Base-by-base conservation (phyloP, 30 jellyfish, hydroid and myxozoan genomes). In the Clytia hemisphaerica region DNA sequence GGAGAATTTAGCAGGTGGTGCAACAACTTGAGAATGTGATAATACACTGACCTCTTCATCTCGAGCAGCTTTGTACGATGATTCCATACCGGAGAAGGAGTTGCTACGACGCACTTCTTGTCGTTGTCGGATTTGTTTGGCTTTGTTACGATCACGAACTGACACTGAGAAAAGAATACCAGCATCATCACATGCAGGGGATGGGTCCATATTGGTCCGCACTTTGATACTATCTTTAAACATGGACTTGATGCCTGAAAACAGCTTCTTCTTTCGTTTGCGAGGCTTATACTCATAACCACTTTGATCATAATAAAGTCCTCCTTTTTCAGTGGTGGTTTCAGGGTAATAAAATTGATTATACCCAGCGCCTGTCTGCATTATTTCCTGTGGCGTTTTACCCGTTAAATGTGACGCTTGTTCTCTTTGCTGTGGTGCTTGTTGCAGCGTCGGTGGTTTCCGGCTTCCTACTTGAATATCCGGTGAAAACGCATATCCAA, bases 401-500 rank as follows among this genome's bases (percentile, higher is more conserved):
- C 16, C 75, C 19, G 42, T 34, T 0, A 26, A 31, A 40, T 38
- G 31, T 9, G 70, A 31, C n/a, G n/a, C n/a, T n/a, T n/a, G n/a
- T n/a, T n/a, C n/a, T n/a, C n/a, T n/a, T n/a, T n/a, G n/a, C n/a
- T n/a, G n/a, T n/a, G n/a, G n/a, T n/a, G n/a, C n/a, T n/a, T n/a
- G n/a, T n/a, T n/a, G n/a, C n/a, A n/a, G n/a, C n/a, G n/a, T n/a
- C n/a, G n/a, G n/a, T n/a, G 24, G 16, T 37, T 67, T 67, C 45
- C 79, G 79, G 3, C 76, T 18, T 46, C 75, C 12, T 38, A 47
- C 37, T 37, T 55, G 26, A 38, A 67, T 67, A 46, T 67, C 79
- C n/a, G 79, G 79, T 38, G 79, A 67, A 67, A 67, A 67, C 0
- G 79, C 79, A 25, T 67, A 67, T 16, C 79, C 79, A 75, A 67